Percentiles rank a stretch among this genome's conserved stretches.
Evolutionary conservation across 2,888 invertebrate genomes (phyloP).

Genomic region (Eretmocerus hayati): DNA sequence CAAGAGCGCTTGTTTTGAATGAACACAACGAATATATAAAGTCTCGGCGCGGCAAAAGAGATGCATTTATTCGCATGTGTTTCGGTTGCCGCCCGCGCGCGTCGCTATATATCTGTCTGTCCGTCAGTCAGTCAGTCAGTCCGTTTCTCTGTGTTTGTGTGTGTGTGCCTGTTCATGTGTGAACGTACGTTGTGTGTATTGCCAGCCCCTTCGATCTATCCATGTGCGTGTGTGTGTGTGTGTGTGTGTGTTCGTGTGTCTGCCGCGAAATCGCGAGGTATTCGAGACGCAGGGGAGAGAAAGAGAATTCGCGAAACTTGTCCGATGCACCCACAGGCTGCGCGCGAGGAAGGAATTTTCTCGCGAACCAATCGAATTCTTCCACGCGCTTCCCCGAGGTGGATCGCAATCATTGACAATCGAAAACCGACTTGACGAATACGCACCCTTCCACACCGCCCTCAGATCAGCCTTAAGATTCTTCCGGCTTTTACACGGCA

Average conservation of each 20-base stretch:
- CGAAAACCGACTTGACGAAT: conserved; percentile 10
- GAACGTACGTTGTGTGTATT: background rate
- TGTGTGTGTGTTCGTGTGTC: background rate
- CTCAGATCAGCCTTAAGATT: background rate
- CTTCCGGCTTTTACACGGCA: background rate
- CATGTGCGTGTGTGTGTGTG: background rate
- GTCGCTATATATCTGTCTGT: conserved; percentile 26
- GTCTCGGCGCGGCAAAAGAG: conserved; percentile 23
- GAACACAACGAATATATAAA: conserved; percentile 35
- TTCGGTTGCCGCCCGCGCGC: background rate
- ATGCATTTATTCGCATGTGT: background rate
- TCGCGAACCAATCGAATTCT: background rate
- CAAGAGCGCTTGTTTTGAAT: conserved; percentile 32
- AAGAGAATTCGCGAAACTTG: background rate
- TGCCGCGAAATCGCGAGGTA: too few species aligned
- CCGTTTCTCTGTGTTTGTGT: conserved; percentile 4
- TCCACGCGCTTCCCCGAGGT: conserved; percentile 1
- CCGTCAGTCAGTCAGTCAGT: conserved; percentile 26
- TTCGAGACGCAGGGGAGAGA: background rate
- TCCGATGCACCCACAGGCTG: background rate
- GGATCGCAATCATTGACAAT: conserved; percentile 21
- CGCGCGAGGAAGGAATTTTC: too few species aligned
- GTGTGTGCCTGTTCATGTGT: background rate
- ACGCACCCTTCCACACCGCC: background rate
- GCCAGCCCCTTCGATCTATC: background rate